Percentiles rank a stretch among this genome's conserved stretches.
Evolutionary conservation across 1,140 invertebrate genomes (phyloP).

Genomic region (Melanaphis sacchari): DNA sequence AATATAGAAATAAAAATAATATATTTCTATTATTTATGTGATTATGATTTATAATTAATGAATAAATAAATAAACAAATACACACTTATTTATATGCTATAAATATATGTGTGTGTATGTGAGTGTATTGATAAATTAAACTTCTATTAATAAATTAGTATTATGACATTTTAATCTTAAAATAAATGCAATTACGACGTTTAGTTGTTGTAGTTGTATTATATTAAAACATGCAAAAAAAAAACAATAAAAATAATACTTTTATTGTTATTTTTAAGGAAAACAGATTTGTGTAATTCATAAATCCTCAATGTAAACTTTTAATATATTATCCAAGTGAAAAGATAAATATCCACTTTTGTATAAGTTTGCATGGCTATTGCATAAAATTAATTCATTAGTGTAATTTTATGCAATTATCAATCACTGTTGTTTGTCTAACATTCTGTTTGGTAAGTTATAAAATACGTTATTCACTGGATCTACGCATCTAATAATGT

Average conservation of each 20-base stretch:
- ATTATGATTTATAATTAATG: not conserved
- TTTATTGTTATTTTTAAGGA: not conserved
- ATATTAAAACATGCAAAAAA: not conserved
- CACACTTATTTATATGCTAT: too few species aligned
- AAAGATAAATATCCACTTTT: constrained; percentile 40
- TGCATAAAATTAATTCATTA: constrained; percentile 54
- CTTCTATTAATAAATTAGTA: not conserved
- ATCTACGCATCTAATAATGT: not conserved
- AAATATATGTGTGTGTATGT: too few species aligned
- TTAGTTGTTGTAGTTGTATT: not conserved
- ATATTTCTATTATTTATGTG: not conserved
- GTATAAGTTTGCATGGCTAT: constrained; percentile 27
- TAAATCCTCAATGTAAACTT: not conserved
- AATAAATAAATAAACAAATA: not conserved
- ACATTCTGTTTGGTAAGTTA: not conserved
- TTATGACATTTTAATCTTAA: not conserved
- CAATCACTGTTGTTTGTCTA: constrained; percentile 12
- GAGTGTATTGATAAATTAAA: not conserved
- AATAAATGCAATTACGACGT: not conserved
- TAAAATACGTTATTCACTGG: not conserved
- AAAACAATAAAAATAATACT: not conserved
- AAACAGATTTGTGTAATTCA: not conserved
- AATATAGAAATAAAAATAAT: not conserved
- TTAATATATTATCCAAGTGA: not conserved
- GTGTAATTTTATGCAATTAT: constrained; percentile 26